Evolutionary conservation across 1,140 invertebrate genomes (phyloP).

Genomic region (Luehdorfia chinensis): DNA sequence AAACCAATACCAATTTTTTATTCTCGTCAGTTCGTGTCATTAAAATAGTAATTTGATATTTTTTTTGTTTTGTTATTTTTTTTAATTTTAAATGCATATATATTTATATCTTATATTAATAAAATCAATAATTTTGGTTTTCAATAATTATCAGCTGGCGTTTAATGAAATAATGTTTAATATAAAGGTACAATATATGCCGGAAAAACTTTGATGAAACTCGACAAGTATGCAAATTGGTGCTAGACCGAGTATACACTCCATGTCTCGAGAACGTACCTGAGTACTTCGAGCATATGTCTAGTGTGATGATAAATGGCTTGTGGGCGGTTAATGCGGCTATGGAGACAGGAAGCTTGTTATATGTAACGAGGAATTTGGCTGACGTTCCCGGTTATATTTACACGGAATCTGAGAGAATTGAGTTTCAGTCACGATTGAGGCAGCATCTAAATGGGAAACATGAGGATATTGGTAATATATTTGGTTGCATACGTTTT

Average conservation of each 20-base stretch:
- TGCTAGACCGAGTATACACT: slow-evolving; percentile 19
- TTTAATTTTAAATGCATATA: too few relatives aligned
- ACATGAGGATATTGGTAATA: slow-evolving; percentile 8
- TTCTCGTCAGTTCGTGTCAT: too few relatives aligned
- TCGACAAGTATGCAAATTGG: background rate
- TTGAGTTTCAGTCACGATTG: slow-evolving; percentile 20
- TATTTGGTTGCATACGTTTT: too few relatives aligned
- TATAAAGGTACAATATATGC: slow-evolving; percentile 11
- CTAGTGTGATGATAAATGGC: slow-evolving; percentile 49
- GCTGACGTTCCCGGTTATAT: slow-evolving; percentile 47
- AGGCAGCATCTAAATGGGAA: slow-evolving; percentile 18
- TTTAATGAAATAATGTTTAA: background rate
- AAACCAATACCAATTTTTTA: too few relatives aligned
- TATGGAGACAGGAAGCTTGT: slow-evolving; percentile 24
- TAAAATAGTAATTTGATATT: too few relatives aligned
- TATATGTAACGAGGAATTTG: slow-evolving; percentile 34
- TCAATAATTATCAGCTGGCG: too few relatives aligned
- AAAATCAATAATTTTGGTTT: too few relatives aligned
- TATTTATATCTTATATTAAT: too few relatives aligned
- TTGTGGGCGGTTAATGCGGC: slow-evolving; percentile 41
- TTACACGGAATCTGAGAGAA: slow-evolving; percentile 31
- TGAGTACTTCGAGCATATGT: slow-evolving; percentile 58
- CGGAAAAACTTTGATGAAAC: background rate
- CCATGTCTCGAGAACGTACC: slow-evolving; percentile 54
- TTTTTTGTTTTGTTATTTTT: too few relatives aligned